Evolutionary conservation across 2,113 vertebrate species (phyloP), one percentile per base, ranked within the genome.

Genomic region (Apeltes quadracus): DNA sequence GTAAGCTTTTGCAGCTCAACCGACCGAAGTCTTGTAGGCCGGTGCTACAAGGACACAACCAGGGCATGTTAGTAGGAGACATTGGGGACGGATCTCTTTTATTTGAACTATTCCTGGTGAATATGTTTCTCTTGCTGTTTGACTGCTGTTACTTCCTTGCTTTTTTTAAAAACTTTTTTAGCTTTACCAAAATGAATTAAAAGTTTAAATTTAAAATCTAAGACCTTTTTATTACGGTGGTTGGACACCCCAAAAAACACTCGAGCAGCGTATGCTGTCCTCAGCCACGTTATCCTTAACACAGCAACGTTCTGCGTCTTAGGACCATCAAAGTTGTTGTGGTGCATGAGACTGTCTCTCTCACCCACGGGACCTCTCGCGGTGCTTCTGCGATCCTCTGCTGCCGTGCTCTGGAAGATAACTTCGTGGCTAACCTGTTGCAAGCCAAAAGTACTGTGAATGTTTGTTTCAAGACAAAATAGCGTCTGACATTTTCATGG

Each of bases 391-490:
- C 58, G 58, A 75, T 51, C 68, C 16, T 57, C 54, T 72, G 13
- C 58, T 79, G 58, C 61, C 58, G 25, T 7, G 13, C 5, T 59
- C 59, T 63, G 56, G 29, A 20, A 61, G 29, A 56, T 59, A 72
- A 29, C 22, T 1, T 65, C 36, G 13, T 0, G 29, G 20, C 63
- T 0, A 48, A 53, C 20, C 58, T 54, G 48, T 16, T 43, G 32
- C 41, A 46, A 64, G 20, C 78, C 63, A 39, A 59, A 69, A 75
- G 29, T 34, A 70, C 79, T 79, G 61, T 82, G 81, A 89, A 79
- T 14, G 29, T 41, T 43, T 39, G 44, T 63, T 69, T 65, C 15
- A 51, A 11, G 61, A 6, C 11, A 39, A 2, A 16, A 53, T n/a
- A 0, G 61, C 46, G 29, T 44, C 5, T 58, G 50, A 25, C 2